Conservation (phyloP, 2,797 vertebrate species). For the Aulostomus chinensis region DNA sequence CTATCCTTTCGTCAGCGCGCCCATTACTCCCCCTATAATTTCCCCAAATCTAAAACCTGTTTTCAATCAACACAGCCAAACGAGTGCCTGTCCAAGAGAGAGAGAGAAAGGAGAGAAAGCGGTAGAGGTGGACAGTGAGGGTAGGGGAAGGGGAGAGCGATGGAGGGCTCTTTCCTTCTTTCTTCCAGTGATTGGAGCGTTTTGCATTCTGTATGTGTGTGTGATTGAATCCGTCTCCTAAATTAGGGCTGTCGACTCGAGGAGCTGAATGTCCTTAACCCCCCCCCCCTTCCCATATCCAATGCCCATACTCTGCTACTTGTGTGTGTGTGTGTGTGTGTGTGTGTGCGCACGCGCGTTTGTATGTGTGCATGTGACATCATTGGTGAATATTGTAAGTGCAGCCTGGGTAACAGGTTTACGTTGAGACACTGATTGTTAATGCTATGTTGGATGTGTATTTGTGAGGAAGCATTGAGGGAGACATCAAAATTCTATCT, state of each 20-base stretch:
- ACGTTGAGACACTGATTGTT: conserved; percentile 75
- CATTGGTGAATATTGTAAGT: conserved; percentile 70
- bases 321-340: conserved; percentile 23
- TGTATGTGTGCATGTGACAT: conserved; percentile 30
- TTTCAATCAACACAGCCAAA: conserved; percentile 99
- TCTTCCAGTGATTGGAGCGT: conserved; percentile 95
- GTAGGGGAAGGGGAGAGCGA: conserved; percentile 63
- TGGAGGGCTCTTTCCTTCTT: conserved; percentile 80
- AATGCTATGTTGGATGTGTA: conserved; percentile 67
- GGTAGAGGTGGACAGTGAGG: conserved; percentile 72
- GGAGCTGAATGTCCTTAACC: conserved; percentile 92
- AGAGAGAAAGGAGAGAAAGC: conserved; percentile 68
- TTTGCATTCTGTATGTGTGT: conserved; percentile 94
- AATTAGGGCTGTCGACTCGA: conserved; percentile 98
- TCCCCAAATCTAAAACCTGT: conserved; percentile 99
- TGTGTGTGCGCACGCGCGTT: conserved; percentile 20
- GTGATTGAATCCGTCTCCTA: conserved; percentile 99
- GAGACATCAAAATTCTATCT: conserved; percentile 61
- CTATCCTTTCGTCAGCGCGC: conserved; percentile 98
- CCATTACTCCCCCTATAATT: conserved; percentile 99
- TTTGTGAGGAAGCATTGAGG: conserved; percentile 54
- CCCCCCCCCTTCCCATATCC: conserved; percentile 59
- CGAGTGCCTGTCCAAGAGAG: conserved; percentile 91
- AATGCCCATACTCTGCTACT: conserved; percentile 51
- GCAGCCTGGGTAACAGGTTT: conserved; percentile 71